phyloP scores from a whole-genome alignment of 1,140 invertebrate genomes.

The Meloidogyne exigua region DNA sequence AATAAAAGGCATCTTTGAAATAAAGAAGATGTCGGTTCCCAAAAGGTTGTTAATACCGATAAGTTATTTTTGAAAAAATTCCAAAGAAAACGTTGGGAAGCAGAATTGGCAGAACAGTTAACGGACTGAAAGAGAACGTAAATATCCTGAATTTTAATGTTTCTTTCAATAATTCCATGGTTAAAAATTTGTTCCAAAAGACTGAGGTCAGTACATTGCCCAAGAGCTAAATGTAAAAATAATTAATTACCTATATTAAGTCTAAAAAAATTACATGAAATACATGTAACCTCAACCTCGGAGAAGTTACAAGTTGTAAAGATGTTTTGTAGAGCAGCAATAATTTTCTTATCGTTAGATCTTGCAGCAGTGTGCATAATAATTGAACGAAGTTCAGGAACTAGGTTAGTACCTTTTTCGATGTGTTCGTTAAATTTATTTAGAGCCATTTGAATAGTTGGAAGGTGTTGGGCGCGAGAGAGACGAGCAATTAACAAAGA shows the following conservation, averaged over 20 bases:
- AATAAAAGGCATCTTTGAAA: conserved; percentile 55
- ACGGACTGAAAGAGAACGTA: conserved; percentile 79
- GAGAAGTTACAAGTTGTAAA: conserved; percentile 81
- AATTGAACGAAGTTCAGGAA: conserved; percentile 81
- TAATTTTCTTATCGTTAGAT: conserved; percentile 73
- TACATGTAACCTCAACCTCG: conserved; percentile 87
- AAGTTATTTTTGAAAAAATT: conserved; percentile 85
- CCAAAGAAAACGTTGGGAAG: conserved; percentile 82
- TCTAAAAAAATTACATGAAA: conserved; percentile 74
- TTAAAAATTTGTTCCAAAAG: conserved; percentile 34
- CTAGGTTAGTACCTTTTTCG: conserved; percentile 70
- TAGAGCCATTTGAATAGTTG: conserved; percentile 74
- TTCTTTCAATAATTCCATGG: conserved; percentile 77
- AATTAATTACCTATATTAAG: conserved; percentile 71
- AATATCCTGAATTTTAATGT: conserved; percentile 85
- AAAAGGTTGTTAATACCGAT: conserved; percentile 68
- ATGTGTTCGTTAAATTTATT: conserved; percentile 74
- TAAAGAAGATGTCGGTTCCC: conserved; percentile 43
- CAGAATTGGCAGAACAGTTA: conserved; percentile 62
- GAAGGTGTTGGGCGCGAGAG: conserved; percentile 76
- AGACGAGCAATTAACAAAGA: conserved; percentile 81
- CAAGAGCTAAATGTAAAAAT: conserved; percentile 68
- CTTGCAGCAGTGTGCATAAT: conserved; percentile 80
- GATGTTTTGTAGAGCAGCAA: conserved; percentile 76
- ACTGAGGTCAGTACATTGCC: conserved; percentile 15